Conservation (phyloP, 53 echinoderm and acorn worm genomes). For the Luidia sarsii region DNA sequence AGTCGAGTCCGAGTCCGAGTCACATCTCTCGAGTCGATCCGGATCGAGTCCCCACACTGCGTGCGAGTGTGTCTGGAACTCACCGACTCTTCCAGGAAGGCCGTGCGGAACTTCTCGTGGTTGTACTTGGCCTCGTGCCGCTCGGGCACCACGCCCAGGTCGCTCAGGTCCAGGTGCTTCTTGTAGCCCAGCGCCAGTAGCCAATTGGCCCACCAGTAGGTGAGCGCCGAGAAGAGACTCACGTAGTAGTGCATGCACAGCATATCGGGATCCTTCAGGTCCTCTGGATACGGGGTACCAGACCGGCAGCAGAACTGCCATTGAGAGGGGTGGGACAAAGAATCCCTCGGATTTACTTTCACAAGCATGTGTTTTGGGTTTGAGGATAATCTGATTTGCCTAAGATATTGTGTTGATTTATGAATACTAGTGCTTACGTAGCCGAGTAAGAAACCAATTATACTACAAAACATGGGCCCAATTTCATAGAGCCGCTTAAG, state of each 20-base stretch:
- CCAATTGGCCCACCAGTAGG: conserved; percentile 89
- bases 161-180: conserved; percentile 70
- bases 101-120: conserved; percentile 65
- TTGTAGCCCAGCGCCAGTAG: conserved; percentile 76
- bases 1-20: background rate
- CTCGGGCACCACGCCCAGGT: conserved; percentile 70
- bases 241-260: conserved; percentile 70
- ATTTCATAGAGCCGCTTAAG: no score
- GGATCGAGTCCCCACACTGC: background rate
- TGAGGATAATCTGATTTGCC: no score
- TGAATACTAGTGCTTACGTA: no score
- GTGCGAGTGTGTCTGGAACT: background rate
- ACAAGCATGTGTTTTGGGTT: no score
- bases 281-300: conserved; percentile 26
- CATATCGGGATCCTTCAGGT: conserved; percentile 67
- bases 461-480: no score
- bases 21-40: background rate
- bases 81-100: conserved; percentile 76
- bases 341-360: no score
- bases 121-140: conserved; percentile 65
- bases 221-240: conserved; percentile 65
- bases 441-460: no score
- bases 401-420: no score
- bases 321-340: no score
- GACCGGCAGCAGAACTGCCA: conserved; percentile 18